phyloP scores from a whole-genome alignment of 2,888 invertebrate genomes.

The Quadroppia sp. region DNA sequence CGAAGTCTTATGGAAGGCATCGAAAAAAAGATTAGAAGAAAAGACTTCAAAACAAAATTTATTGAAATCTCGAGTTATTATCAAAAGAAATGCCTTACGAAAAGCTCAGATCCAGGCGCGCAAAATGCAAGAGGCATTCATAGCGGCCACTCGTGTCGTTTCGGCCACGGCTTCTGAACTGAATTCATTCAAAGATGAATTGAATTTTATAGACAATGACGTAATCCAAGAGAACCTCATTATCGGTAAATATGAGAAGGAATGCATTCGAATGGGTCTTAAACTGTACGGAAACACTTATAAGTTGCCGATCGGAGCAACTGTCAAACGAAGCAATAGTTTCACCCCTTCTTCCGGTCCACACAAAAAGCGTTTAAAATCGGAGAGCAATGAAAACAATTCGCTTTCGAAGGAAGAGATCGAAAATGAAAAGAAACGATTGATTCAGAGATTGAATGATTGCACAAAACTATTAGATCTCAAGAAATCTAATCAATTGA shows the following conservation, averaged over 20 bases:
- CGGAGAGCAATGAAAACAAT: not conserved
- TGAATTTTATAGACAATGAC: constrained; percentile 17
- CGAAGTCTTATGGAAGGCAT: constrained; percentile 16
- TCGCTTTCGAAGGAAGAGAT: constrained; percentile 21
- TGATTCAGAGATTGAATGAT: not conserved
- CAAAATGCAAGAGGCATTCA: constrained; percentile 33
- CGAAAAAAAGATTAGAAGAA: constrained; percentile 6
- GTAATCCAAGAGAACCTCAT: not conserved
- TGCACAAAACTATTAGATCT: not conserved
- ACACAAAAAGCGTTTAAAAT: not conserved
- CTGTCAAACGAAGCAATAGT: not conserved
- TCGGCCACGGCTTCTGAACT: constrained; percentile 23
- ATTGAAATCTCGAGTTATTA: constrained; percentile 4
- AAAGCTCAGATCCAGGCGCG: constrained; percentile 21
- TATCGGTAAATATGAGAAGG: not conserved
- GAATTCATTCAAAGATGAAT: constrained; percentile 1
- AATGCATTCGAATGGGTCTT: constrained; percentile 18
- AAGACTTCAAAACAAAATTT: constrained; percentile 18
- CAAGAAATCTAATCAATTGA: not conserved
- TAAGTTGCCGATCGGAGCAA: not conserved
- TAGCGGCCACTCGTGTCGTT: constrained; percentile 30
- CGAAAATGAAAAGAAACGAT: constrained; percentile 15
- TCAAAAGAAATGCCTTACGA: constrained; percentile 1
- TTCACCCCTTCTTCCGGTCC: not conserved
- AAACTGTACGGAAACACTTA: constrained; percentile 19